A percentile compares a stretch with the other conserved stretches of the same genome.
These are phyloP conservation scores for Ornithoptera alexandrae DNA, from an alignment of 2,888 invertebrate genomes.

Conservation along the genomic window DNA sequence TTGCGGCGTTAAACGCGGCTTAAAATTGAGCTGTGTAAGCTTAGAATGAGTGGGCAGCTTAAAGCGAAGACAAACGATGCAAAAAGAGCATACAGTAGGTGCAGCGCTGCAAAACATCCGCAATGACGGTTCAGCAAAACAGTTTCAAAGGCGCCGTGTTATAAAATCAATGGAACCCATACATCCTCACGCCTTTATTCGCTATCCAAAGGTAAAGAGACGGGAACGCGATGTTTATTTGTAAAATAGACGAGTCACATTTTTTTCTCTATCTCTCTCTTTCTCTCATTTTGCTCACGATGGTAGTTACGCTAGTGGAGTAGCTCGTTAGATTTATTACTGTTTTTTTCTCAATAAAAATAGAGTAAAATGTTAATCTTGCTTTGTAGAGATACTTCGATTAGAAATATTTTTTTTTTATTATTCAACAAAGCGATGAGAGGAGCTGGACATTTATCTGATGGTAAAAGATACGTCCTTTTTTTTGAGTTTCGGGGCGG, in stretches of 20 bases:
- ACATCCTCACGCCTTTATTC: constrained; percentile 29
- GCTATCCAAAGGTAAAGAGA: constrained; percentile 28
- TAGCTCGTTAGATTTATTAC: background rate
- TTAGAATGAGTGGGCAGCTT: constrained; percentile 37
- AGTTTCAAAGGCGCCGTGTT: constrained; percentile 28
- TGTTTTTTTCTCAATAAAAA: background rate
- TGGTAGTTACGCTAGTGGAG: background rate
- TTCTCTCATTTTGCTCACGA: constrained; percentile 3
- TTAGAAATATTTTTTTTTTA: too few relatives aligned
- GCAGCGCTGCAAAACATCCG: constrained; percentile 31
- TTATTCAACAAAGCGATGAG: too few relatives aligned
- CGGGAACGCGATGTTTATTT: constrained; percentile 24
- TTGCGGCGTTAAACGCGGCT: constrained; percentile 30
- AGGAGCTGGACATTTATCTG: too few relatives aligned
- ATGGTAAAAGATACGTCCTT: too few relatives aligned
- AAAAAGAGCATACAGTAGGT: constrained; percentile 34
- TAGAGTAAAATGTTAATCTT: background rate
- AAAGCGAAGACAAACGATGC: constrained; percentile 38
- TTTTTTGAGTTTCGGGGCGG: too few relatives aligned
- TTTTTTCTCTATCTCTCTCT: background rate
- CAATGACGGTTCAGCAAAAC: constrained; percentile 27
- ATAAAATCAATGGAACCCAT: constrained; percentile 31
- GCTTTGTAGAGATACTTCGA: too few relatives aligned
- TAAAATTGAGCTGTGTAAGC: constrained; percentile 35
- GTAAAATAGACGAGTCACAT: constrained; percentile 16